Conservation (phyloP, 2,113 vertebrate genomes). For the Ciconia maguari region DNA sequence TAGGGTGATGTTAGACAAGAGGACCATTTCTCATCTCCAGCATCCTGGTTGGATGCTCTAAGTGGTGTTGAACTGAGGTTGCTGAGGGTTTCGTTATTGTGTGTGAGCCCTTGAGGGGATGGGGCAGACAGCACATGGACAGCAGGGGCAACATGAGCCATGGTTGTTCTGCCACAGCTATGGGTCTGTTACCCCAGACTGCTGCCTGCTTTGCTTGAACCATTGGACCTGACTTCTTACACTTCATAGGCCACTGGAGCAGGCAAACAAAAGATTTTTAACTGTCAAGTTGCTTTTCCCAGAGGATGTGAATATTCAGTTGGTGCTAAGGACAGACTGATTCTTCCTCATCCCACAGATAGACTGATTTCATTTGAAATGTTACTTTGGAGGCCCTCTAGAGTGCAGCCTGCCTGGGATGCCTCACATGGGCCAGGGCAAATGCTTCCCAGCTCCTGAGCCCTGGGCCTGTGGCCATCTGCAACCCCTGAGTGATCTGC, state of each 20-base stretch:
- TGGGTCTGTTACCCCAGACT: not conserved
- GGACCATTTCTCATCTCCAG: not conserved
- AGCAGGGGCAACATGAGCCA: not conserved
- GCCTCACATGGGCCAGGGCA: not conserved
- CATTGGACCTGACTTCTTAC: not conserved
- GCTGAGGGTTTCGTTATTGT: not conserved
- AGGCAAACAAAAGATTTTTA: not conserved
- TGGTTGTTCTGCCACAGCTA: not conserved
- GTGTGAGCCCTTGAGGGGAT: not conserved
- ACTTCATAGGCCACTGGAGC: not conserved
- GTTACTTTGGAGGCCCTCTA: not conserved
- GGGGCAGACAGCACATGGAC: not conserved
- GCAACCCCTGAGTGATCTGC: not conserved
- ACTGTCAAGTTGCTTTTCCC: not conserved
- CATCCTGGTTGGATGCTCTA: rapidly evolving
- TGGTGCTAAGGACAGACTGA: not conserved
- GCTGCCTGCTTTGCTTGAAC: not conserved
- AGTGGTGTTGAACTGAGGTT: not conserved
- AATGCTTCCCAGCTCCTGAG: not conserved
- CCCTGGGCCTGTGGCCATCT: not conserved
- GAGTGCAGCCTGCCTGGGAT: not conserved
- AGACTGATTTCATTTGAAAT: not conserved
- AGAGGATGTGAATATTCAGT: not conserved
- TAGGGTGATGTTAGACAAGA: not conserved
- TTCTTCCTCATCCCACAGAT: not conserved